Base-by-base conservation (phyloP, 2,888 invertebrate species). In the Prosapia bicincta region DNA sequence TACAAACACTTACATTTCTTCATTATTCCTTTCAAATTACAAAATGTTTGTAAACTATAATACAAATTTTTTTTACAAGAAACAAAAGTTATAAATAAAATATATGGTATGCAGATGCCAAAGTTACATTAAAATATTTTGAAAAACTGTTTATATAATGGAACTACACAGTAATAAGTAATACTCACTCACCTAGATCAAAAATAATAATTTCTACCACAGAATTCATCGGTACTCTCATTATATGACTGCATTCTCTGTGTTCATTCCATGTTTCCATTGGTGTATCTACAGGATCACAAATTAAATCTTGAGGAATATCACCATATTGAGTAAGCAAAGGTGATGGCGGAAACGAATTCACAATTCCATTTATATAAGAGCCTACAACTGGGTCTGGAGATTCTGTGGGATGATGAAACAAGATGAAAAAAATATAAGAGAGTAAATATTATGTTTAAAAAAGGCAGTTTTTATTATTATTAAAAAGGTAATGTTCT, bases 231-330 rank as follows among this genome's bases (percentile, higher is more conserved):
- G 89, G 88, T 7, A 93, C 86, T 65, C 87, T 85, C 81, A 91
- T 88, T 15, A 91, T 86, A 81, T 93, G 91, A 6, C 91, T 89
- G 82, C 93, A 94, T 83, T 92, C 92, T 81, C 91, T 90, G 73
- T 84, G 88, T 15, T 69, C 38, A 23, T 74, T 71, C 71, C 71
- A 72, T 1, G 72, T 72, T 69, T 68, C 54, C 43, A 69, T 68
- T 13, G 71, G 20, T 25, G 25, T 67, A 15, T 66, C 69, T 25
- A 30, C 32, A n/a, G 69, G 32, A 24, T 76, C 71, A 26, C 79
- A 79, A 68, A 77, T 65, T 24, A 68, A 38, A 28, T 76, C 74
- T 10, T 66, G 67, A n/a, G 74, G 74, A 43, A 79, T 70, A 74
- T 78, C 75, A 13, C 26, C 15, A 32, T 26, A 32, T 74, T 80